Evolutionary conservation across 2,888 invertebrate genomes (phyloP).

Genomic region (Philonicus albiceps): DNA sequence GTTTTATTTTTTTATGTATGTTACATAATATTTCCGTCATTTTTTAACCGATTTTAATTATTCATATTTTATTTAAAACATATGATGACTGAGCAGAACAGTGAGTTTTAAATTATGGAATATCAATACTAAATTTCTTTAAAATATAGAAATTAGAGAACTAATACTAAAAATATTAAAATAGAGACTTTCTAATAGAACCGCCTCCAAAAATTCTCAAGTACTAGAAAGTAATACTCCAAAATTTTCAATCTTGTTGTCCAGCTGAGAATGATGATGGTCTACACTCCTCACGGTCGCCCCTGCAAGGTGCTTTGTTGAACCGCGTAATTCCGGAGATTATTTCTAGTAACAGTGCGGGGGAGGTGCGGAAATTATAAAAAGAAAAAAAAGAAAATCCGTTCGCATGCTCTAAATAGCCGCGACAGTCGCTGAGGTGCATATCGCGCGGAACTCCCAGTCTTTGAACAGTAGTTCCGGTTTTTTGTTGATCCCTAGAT

Average conservation of each 20-base stretch:
- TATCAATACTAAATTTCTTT: too few relatives aligned
- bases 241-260: conserved; percentile 43
- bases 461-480: conserved; percentile 64
- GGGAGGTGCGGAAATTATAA: neutral
- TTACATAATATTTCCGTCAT: too few relatives aligned
- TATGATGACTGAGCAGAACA: too few relatives aligned
- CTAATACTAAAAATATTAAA: too few relatives aligned
- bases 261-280: neutral
- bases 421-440: conserved; percentile 47
- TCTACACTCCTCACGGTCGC: neutral
- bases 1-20: too few relatives aligned
- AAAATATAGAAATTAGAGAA: too few relatives aligned
- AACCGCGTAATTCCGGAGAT: neutral
- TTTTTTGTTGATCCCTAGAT: conserved; percentile 55
- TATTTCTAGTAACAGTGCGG: neutral
- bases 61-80: too few relatives aligned
- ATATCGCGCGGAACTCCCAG: conserved; percentile 51
- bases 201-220: too few relatives aligned
- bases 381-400: neutral
- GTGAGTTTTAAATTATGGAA: too few relatives aligned
- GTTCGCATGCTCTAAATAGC: conserved; percentile 48
- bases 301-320: neutral
- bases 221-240: too few relatives aligned
- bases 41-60: too few relatives aligned
- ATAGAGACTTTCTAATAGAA: too few relatives aligned